These are phyloP conservation scores for Lasioglossum vierecki DNA, from an alignment of 2,888 invertebrate genomes.

Conservation along the genomic window DNA sequence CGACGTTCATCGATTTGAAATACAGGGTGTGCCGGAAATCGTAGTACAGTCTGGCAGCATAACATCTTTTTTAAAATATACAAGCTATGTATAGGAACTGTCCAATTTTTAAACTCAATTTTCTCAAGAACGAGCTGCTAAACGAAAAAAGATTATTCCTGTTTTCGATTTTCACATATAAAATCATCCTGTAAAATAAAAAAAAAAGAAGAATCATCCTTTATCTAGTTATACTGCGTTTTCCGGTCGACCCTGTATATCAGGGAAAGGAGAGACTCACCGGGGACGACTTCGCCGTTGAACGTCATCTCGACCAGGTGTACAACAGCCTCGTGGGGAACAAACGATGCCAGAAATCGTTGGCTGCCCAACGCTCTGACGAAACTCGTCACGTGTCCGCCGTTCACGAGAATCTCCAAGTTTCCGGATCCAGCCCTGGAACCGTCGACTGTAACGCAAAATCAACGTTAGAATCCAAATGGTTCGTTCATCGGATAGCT, in stretches of 20 bases:
- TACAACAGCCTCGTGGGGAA: slow-evolving; percentile 93
- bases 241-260: background rate
- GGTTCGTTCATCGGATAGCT: background rate
- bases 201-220: no score
- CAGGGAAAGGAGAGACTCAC: slow-evolving; percentile 86
- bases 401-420: slow-evolving; percentile 97
- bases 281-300: slow-evolving; percentile 95
- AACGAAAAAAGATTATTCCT: no score
- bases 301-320: slow-evolving; percentile 97
- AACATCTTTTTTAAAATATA: no score
- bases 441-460: slow-evolving; percentile 91
- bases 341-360: slow-evolving; percentile 95
- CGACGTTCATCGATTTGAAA: background rate
- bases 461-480: background rate
- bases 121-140: no score
- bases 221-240: no score
- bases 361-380: slow-evolving; percentile 96
- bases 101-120: no score
- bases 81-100: no score
- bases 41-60: no score
- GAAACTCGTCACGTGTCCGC: slow-evolving; percentile 96
- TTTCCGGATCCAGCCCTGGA: slow-evolving; percentile 98
- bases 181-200: no score
- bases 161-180: no score
- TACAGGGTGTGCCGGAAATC: no score